A percentile compares a stretch with the other conserved stretches of the same genome.
These are phyloP conservation scores for Trochalopteron elliotii DNA, from an alignment of 2,113 vertebrate species.

Conservation along the genomic window DNA sequence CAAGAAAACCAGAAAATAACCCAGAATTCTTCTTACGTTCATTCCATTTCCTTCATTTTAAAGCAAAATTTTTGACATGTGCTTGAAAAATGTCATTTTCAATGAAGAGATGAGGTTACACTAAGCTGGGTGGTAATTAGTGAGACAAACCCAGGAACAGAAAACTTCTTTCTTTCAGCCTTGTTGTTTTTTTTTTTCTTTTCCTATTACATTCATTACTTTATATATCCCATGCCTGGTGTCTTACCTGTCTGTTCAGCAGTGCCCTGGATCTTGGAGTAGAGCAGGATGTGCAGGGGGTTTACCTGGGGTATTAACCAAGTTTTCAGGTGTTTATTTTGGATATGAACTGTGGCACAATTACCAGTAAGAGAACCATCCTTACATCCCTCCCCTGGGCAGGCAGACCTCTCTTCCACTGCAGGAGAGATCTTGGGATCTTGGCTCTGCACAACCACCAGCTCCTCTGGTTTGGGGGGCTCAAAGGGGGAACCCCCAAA, in stretches of 20 bases:
- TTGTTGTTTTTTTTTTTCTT: not conserved
- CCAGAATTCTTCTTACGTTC: not conserved
- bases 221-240: accelerated
- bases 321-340: not conserved
- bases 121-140: not conserved
- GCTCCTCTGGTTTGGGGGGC: not conserved
- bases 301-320: not conserved
- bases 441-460: not conserved
- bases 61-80: not conserved
- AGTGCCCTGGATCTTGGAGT: not conserved
- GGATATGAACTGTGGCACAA: not conserved
- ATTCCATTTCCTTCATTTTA: not conserved
- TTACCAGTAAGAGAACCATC: accelerated
- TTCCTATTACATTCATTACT: accelerated
- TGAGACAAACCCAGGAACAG: not conserved
- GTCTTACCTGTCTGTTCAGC: not conserved
- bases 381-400: not conserved
- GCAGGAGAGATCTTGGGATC: not conserved
- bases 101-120: not conserved
- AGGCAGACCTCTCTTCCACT: not conserved
- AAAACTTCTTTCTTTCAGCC: not conserved
- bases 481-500: not conserved
- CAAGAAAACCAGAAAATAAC: not conserved
- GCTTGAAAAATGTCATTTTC: not conserved
- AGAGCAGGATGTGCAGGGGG: not conserved